phyloP scores from a whole-genome alignment of 2,113 vertebrate species.

The Pseudorasbora parva region DNA sequence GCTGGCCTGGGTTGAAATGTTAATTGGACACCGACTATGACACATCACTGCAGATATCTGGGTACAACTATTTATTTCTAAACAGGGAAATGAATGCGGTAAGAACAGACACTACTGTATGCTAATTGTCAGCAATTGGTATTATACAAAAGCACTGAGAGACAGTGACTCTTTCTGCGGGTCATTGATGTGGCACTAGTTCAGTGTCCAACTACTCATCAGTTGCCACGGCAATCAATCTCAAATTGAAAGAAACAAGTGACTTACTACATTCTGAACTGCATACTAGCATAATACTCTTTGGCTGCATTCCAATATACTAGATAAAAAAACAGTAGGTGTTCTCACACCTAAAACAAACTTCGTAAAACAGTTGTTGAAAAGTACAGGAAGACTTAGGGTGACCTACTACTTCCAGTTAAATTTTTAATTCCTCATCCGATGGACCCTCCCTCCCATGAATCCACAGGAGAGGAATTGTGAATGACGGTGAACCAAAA shows the following conservation, averaged over 20 bases:
- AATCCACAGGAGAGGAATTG: neutral
- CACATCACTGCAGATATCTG: neutral
- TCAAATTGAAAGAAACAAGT: neutral
- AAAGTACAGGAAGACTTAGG: too few species aligned
- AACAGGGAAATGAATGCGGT: neutral
- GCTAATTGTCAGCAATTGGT: neutral
- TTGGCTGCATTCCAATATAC: neutral
- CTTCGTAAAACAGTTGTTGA: too few species aligned
- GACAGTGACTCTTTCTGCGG: neutral
- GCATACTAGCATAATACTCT: neutral
- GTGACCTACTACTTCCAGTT: too few species aligned
- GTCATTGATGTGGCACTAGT: neutral
- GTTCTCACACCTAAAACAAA: too few species aligned
- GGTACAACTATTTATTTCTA: neutral
- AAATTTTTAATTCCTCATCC: neutral
- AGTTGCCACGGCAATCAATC: too few species aligned
- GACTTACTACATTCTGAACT: neutral
- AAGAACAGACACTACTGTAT: neutral
- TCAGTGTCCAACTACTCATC: too few species aligned
- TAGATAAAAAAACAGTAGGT: too few species aligned
- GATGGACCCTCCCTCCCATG: neutral
- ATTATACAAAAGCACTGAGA: neutral
- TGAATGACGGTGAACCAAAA: neutral
- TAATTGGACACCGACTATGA: slow-evolving; percentile 7
- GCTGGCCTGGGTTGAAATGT: neutral